Conservation (phyloP, 92 coral and sea anemone genomes). For the Micromussa lordhowensis region DNA sequence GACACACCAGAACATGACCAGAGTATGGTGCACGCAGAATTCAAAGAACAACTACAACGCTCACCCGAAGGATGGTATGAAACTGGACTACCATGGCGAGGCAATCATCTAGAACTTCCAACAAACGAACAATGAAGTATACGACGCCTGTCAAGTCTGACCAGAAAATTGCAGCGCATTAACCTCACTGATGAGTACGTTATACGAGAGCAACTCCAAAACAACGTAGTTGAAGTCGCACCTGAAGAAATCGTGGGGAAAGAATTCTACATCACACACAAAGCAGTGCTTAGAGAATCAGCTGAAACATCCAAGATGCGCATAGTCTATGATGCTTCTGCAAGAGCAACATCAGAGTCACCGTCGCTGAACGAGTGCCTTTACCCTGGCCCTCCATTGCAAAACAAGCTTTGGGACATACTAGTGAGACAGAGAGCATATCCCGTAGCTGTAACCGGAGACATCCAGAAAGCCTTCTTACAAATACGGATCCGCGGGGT, state of each 20-base stretch:
- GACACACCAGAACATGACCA: slow-evolving; percentile 31
- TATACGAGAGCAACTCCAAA: slow-evolving; percentile 16
- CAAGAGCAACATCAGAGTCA: not conserved
- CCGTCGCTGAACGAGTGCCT: slow-evolving; percentile 39
- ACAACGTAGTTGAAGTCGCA: slow-evolving; percentile 10
- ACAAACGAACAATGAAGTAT: slow-evolving; percentile 29
- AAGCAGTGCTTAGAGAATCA: slow-evolving; percentile 37
- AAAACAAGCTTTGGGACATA: slow-evolving; percentile 39
- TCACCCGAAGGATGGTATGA: slow-evolving; percentile 28
- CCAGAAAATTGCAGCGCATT: slow-evolving; percentile 10
- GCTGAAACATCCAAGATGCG: slow-evolving; percentile 49
- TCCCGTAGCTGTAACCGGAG: slow-evolving; percentile 9
- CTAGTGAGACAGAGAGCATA: slow-evolving; percentile 3
- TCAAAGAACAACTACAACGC: slow-evolving; percentile 16
- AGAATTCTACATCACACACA: slow-evolving; percentile 59
- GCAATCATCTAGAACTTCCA: slow-evolving; percentile 18
- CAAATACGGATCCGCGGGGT: slow-evolving; percentile 35
- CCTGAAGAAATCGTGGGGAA: slow-evolving; percentile 26
- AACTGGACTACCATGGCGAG: slow-evolving; percentile 19
- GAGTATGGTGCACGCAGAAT: not conserved
- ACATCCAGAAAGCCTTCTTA: slow-evolving; percentile 37
- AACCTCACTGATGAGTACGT: slow-evolving; percentile 12
- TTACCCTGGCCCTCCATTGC: slow-evolving; percentile 33
- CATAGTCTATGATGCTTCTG: slow-evolving; percentile 44
- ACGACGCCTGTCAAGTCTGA: slow-evolving; percentile 29